Evolutionary conservation across 2,113 vertebrate species (phyloP).

Genomic region (Trinectes maculatus): DNA sequence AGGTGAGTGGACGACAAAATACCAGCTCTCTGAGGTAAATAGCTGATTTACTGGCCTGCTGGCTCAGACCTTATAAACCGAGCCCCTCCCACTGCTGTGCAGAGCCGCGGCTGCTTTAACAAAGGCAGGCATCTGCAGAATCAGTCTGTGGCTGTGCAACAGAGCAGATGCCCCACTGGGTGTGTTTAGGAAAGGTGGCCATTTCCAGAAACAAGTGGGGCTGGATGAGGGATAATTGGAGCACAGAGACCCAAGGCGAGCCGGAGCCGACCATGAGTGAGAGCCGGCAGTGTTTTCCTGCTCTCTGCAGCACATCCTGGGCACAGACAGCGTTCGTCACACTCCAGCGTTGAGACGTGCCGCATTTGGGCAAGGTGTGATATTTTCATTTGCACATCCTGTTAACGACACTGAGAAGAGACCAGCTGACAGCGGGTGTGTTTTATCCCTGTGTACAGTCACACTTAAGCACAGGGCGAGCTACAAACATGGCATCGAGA

Average conservation of each 20-base stretch:
- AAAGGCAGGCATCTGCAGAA: slow-evolving; percentile 18
- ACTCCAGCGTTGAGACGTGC: slow-evolving; percentile 26
- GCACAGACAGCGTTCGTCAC: slow-evolving; percentile 35
- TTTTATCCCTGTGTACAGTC: not conserved
- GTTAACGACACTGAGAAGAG: slow-evolving; percentile 18
- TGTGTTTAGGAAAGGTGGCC: slow-evolving; percentile 48
- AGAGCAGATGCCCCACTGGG: slow-evolving; percentile 34
- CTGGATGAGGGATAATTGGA: slow-evolving; percentile 32
- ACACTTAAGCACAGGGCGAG: slow-evolving; percentile 15
- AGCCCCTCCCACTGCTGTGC: slow-evolving; percentile 36
- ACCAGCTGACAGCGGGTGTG: not conserved
- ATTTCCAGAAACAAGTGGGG: slow-evolving; percentile 31
- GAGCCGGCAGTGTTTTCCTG: slow-evolving; percentile 19
- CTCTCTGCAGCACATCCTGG: slow-evolving; percentile 4
- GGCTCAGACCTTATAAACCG: slow-evolving; percentile 32
- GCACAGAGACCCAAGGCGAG: slow-evolving; percentile 17
- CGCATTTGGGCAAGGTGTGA: slow-evolving; percentile 38
- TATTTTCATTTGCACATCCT: slow-evolving; percentile 48
- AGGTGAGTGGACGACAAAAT: not conserved
- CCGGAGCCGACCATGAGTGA: slow-evolving; percentile 25
- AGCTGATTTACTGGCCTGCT: slow-evolving; percentile 34
- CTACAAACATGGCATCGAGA: slow-evolving; percentile 28
- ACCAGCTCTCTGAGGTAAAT: slow-evolving; percentile 20
- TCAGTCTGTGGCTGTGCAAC: slow-evolving; percentile 32
- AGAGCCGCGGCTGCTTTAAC: slow-evolving; percentile 14